These are phyloP conservation scores for Oncorhynchus mykiss DNA, from an alignment of 2,113 vertebrate species.

Conservation along the genomic window DNA sequence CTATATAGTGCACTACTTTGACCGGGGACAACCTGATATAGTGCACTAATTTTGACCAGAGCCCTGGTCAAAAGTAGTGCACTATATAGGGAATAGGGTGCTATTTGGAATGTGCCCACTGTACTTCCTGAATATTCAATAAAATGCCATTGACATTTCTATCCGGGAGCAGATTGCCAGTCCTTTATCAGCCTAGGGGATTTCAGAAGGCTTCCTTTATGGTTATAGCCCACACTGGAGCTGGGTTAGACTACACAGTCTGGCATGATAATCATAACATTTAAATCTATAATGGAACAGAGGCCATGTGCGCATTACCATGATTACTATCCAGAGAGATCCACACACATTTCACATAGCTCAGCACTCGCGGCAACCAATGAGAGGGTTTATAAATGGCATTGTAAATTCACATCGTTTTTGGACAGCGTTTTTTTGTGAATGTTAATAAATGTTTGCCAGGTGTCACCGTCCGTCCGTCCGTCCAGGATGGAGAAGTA, in stretches of 20 bases:
- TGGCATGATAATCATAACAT: not conserved
- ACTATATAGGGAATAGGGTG: too few relatives aligned
- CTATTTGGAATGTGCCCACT: not conserved
- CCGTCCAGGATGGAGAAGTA: too few relatives aligned
- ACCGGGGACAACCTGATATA: too few relatives aligned
- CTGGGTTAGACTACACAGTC: not conserved
- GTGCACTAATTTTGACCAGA: too few relatives aligned
- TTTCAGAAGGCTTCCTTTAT: not conserved
- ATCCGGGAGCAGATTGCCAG: not conserved
- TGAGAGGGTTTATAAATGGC: conserved; percentile 3
- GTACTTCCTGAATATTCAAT: not conserved
- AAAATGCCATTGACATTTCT: conserved; percentile 3
- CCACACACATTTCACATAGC: not conserved
- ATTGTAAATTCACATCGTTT: not conserved
- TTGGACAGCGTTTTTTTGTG: too few relatives aligned
- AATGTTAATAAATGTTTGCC: too few relatives aligned
- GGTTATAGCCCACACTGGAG: not conserved
- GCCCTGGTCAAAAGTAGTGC: too few relatives aligned
- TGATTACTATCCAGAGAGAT: conserved; percentile 4
- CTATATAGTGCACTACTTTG: too few relatives aligned
- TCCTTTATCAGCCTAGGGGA: not conserved
- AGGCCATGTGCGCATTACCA: not conserved
- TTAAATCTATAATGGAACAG: conserved; percentile 2
- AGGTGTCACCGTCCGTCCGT: too few relatives aligned
- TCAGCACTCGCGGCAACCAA: not conserved